Base-by-base conservation (phyloP, 2,797 vertebrate genomes). In the Leptatherina wallacei region DNA sequence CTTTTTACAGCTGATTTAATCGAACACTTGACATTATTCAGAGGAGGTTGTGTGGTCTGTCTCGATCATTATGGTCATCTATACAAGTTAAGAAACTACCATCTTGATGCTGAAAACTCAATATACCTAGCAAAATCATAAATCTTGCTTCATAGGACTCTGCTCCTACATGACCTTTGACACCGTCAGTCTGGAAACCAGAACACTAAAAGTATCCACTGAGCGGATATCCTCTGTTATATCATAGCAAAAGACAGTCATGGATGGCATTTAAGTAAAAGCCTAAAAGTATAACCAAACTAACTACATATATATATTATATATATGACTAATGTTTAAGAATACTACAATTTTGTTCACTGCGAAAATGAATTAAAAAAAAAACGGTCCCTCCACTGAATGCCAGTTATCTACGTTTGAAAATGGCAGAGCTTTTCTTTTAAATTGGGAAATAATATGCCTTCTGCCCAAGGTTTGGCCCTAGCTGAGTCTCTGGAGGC, bases 401-500 rank as follows among this genome's bases (percentile, higher is more conserved):
- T 84, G 77, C 90, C 91, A 95, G 93, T 93, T 93, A 91, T 82
- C 67, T 61, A 40, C 70, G 71, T 88, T 90, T 90, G 83, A 89
- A 91, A 93, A 90, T 85, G 88, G 84, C 83, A 84, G 76, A 80
- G 87, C 84, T 91, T 93, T 81, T 66, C 80, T 88, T 92, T 93
- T 85, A 90, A 88, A 90, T 80, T 77, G 79, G 74, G 78, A 82
- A 86, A 92, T 91, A 92, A 93, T 91, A 73, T 78, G 82, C 78
- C 81, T 89, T 85, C 76, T 14, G 81, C 85, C 85, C 89, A 90
- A 89, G 91, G 88, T 88, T 88, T 88, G 84, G 85, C 84, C 88
- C 87, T 92, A 93, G 91, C 93, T 89, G 87, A 77, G 85, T 93
- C 93, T 88, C 91, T 58, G 61, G 93, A 88, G 94, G 79, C 80